Percentiles rank a stretch among this genome's conserved stretches.
phyloP scores from a whole-genome alignment of 2,888 invertebrate genomes.

The Eulithis prunata region DNA sequence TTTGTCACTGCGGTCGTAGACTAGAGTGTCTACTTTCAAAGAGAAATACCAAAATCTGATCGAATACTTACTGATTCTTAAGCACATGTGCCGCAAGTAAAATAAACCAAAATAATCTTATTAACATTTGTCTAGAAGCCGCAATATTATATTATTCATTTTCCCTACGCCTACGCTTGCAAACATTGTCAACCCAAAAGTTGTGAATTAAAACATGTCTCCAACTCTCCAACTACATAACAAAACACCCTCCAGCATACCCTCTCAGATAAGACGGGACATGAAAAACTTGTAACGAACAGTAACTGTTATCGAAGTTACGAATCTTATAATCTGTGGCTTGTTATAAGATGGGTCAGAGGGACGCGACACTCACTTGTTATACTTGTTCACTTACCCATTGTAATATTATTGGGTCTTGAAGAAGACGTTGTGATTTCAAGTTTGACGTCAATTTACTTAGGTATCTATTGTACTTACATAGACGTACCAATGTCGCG shows the following conservation, averaged over 20 bases:
- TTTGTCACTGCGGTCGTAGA: too few relatives aligned
- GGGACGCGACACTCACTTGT: conserved; percentile 5
- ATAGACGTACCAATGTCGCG: too few relatives aligned
- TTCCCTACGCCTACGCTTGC: conserved; percentile 11
- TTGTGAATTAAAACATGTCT: conserved; percentile 32
- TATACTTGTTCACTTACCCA: neutral
- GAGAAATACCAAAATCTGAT: too few relatives aligned
- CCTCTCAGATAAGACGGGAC: conserved; percentile 22
- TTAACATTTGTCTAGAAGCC: too few relatives aligned
- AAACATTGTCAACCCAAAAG: conserved; percentile 22
- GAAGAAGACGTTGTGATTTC: too few relatives aligned
- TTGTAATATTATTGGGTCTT: too few relatives aligned
- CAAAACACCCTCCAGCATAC: conserved; percentile 27
- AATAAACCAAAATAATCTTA: too few relatives aligned
- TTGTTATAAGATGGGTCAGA: conserved; percentile 16
- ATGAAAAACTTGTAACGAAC: conserved; percentile 25
- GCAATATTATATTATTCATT: neutral
- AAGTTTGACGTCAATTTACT: too few relatives aligned
- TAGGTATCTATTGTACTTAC: too few relatives aligned
- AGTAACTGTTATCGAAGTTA: conserved; percentile 20
- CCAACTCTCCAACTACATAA: conserved; percentile 25
- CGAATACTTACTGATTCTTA: too few relatives aligned
- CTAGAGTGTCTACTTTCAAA: too few relatives aligned
- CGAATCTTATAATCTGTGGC: conserved; percentile 17
- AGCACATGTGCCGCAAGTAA: too few relatives aligned